A percentile compares a stretch with the other conserved stretches of the same genome.
Conservation (phyloP, 1,140 invertebrate species). For the Lethrus apterus region DNA sequence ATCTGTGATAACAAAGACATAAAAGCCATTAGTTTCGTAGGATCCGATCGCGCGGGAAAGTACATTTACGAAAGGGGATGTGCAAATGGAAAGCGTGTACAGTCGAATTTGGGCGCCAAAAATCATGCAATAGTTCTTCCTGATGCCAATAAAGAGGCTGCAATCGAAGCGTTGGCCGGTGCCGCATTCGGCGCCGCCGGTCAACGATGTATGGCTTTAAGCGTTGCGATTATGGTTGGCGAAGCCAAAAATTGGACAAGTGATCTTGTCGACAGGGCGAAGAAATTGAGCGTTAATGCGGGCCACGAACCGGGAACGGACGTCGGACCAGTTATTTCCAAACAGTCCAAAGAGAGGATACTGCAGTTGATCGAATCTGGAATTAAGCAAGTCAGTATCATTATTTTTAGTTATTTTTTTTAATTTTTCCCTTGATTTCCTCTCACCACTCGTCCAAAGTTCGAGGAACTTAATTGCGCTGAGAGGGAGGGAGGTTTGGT, state of each 20-base stretch:
- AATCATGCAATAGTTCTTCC: slow-evolving; percentile 97
- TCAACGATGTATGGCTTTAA: slow-evolving; percentile 97
- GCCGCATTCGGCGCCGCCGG: slow-evolving; percentile 93
- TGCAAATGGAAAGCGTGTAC: slow-evolving; percentile 83
- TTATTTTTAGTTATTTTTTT: background rate
- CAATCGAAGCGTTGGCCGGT: slow-evolving; percentile 87
- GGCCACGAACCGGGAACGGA: slow-evolving; percentile 89
- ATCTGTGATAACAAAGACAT: slow-evolving; percentile 96
- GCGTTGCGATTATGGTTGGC: slow-evolving; percentile 93
- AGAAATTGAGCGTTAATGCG: slow-evolving; percentile 88
- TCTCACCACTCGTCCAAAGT: too few species aligned
- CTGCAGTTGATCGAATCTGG: slow-evolving; percentile 78
- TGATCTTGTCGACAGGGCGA: slow-evolving; percentile 81
- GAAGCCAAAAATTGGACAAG: slow-evolving; percentile 91
- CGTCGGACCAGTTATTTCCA: slow-evolving; percentile 95
- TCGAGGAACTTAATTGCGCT: too few species aligned
- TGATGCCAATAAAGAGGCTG: slow-evolving; percentile 96
- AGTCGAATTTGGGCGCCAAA: slow-evolving; percentile 98
- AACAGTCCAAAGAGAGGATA: slow-evolving; percentile 83
- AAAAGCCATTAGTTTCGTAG: slow-evolving; percentile 96
- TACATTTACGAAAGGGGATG: slow-evolving; percentile 93
- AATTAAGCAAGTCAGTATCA: slow-evolving; percentile 42
- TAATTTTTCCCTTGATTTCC: slow-evolving; percentile 1
- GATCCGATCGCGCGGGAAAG: slow-evolving; percentile 91
- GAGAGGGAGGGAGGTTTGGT: too few species aligned